Base-by-base conservation (phyloP, 1,140 invertebrate species). In the Pomacea maculata region DNA sequence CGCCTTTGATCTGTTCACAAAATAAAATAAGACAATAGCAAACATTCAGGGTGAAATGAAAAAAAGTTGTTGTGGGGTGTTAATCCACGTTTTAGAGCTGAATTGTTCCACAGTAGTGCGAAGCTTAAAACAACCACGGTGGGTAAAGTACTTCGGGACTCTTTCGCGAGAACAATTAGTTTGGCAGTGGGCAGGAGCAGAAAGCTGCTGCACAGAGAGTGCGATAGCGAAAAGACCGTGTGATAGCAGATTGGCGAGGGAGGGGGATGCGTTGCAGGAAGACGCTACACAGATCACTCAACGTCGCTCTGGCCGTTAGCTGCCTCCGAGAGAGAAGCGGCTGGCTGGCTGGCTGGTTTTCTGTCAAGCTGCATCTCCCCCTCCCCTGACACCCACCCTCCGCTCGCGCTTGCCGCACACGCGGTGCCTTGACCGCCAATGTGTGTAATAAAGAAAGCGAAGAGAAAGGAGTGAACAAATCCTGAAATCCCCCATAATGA, bases 401-500 rank as follows among this genome's bases (percentile, higher is more conserved):
- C 63, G 34, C 64, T 52, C 57, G 57, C 57, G 57, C 57, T 61
- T 14, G 57, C 57, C 11, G 57, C 57, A 17, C 15, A 61, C 57
- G 57, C 57, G 57, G 57, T 61, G 57, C 57, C 57, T 61, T 61
- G 57, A 61, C 57, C 57, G 57, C 57, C 72, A n/a, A 34, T 74
- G 25, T 45, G 54, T 52, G 54, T 54, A 74, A 45, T 29, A 21
- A 45, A 52, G 34, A 52, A 34, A 74, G 72, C 72, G 21, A 52
- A 74, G 54, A 74, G 74, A 61, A 61, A 61, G 57, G 57, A 61
- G 57, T 61, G 57, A 61, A 61, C 57, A 61, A 61, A 61, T 61
- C 57, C 57, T 61, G 57, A 61, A 61, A 61, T 17, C 57, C 72
- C 19, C 75, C 65, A 79, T 83, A 83, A 83, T 83, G 82, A 83